Evolutionary conservation across 1,140 invertebrate genomes (phyloP).

Genomic region (Meteorus sp.): DNA sequence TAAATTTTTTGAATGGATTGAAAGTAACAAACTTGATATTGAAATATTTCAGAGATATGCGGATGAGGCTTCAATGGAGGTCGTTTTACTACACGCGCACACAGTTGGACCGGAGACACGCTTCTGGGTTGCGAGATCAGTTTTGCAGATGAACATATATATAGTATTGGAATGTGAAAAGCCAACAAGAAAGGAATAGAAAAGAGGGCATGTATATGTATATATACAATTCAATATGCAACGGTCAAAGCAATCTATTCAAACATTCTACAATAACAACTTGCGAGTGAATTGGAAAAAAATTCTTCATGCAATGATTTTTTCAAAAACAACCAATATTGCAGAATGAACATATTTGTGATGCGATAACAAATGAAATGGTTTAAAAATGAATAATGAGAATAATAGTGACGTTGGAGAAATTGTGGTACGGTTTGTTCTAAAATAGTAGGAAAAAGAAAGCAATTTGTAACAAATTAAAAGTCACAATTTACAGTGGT

Average conservation of each 20-base stretch:
- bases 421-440: no score
- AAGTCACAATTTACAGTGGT: not conserved
- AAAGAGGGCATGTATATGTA: not conserved
- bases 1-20: no score
- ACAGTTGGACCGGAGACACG: slow-evolving; percentile 5
- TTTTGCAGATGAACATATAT: slow-evolving; percentile 12
- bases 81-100: not conserved
- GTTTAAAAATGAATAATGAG: no score
- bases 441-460: no score
- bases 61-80: not conserved
- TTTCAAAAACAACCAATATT: not conserved
- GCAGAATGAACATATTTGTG: not conserved
- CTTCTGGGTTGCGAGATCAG: slow-evolving; percentile 14
- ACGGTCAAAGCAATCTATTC: slow-evolving; percentile 7
- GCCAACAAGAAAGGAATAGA: not conserved
- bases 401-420: no score
- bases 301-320: not conserved
- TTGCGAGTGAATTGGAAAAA: not conserved
- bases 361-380: no score
- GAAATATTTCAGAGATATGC: no score
- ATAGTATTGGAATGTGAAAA: slow-evolving; percentile 6
- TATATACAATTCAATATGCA: slow-evolving; percentile 15
- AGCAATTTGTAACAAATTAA: not conserved
- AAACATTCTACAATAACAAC: not conserved
- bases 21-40: no score